Percentiles rank a stretch among this genome's conserved stretches.
phyloP scores from a whole-genome alignment of 1,140 invertebrate genomes.

The Drosophila nasuta region DNA sequence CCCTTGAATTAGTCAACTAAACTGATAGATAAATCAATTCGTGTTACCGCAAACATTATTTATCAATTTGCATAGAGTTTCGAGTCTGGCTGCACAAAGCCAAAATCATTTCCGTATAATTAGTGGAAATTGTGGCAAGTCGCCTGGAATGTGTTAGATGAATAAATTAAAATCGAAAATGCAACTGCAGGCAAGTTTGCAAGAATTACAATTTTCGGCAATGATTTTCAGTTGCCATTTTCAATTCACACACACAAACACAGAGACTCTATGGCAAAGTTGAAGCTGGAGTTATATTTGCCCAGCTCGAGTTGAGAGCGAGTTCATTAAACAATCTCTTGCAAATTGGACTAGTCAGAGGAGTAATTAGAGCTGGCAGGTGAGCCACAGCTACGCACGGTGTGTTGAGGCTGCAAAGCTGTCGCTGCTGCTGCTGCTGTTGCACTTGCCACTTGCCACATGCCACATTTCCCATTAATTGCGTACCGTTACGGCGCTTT shows the following conservation, averaged over 20 bases:
- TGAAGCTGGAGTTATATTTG: constrained; percentile 22
- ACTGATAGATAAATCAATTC: constrained; percentile 16
- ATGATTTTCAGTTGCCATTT: constrained; percentile 14
- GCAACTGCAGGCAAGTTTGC: neutral
- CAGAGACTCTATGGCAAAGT: neutral
- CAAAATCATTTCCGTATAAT: constrained; percentile 14
- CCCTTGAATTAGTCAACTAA: constrained; percentile 14
- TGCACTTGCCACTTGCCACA: constrained; percentile 7
- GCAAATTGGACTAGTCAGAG: constrained; percentile 55
- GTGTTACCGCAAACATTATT: constrained; percentile 21
- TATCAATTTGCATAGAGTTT: constrained; percentile 16
- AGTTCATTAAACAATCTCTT: constrained; percentile 63
- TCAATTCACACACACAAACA: constrained; percentile 19
- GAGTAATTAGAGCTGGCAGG: constrained; percentile 68
- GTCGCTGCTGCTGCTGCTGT: neutral
- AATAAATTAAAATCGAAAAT: constrained; percentile 9
- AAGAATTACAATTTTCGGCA: constrained; percentile 28
- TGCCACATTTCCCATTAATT: constrained; percentile 66
- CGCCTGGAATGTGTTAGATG: constrained; percentile 7
- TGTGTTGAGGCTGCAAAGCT: neutral
- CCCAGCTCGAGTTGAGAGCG: constrained; percentile 22
- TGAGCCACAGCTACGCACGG: constrained; percentile 22
- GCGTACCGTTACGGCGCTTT: constrained; percentile 46
- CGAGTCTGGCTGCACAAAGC: constrained; percentile 5
- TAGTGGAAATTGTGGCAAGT: constrained; percentile 20